Evolutionary conservation across 2,888 invertebrate genomes (phyloP).

Genomic region (Microdon myrmicae): DNA sequence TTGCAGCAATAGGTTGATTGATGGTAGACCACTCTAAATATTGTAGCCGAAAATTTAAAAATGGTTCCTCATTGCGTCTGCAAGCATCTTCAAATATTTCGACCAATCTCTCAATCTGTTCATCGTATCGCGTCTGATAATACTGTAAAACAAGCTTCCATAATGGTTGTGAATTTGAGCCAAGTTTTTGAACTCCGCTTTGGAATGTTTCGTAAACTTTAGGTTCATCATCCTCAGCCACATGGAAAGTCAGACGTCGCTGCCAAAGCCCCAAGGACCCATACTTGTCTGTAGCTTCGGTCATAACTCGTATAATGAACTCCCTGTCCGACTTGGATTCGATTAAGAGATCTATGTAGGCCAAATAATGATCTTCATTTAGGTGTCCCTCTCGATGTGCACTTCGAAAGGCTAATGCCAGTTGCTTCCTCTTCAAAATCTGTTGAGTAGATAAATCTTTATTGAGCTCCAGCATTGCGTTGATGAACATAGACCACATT

Average conservation of each 20-base stretch:
- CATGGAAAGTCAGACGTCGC: conserved; percentile 67
- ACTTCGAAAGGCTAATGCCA: conserved; percentile 68
- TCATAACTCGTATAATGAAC: conserved; percentile 57
- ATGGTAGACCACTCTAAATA: conserved; percentile 58
- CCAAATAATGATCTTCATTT: conserved; percentile 68
- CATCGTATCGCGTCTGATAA: conserved; percentile 58
- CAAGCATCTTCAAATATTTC: conserved; percentile 59
- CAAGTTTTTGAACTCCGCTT: conserved; percentile 59
- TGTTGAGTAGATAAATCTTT: conserved; percentile 67
- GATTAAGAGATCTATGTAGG: conserved; percentile 64
- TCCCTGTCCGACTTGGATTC: conserved; percentile 54
- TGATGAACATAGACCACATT: conserved; percentile 71
- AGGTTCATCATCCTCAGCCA: conserved; percentile 65
- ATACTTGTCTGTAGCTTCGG: conserved; percentile 67
- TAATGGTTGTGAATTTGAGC: conserved; percentile 54
- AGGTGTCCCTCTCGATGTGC: conserved; percentile 68
- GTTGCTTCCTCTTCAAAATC: conserved; percentile 68
- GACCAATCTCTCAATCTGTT: conserved; percentile 54
- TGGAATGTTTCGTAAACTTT: conserved; percentile 66
- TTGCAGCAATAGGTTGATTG: conserved; percentile 62
- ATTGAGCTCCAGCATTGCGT: conserved; percentile 70
- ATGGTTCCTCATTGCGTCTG: conserved; percentile 55
- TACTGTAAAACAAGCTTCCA: conserved; percentile 60
- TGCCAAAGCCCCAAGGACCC: conserved; percentile 69
- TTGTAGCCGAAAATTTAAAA: conserved; percentile 57